These are phyloP conservation scores for Habroteleia sp. DNA, from an alignment of 2,888 invertebrate genomes.

Conservation along the genomic window DNA sequence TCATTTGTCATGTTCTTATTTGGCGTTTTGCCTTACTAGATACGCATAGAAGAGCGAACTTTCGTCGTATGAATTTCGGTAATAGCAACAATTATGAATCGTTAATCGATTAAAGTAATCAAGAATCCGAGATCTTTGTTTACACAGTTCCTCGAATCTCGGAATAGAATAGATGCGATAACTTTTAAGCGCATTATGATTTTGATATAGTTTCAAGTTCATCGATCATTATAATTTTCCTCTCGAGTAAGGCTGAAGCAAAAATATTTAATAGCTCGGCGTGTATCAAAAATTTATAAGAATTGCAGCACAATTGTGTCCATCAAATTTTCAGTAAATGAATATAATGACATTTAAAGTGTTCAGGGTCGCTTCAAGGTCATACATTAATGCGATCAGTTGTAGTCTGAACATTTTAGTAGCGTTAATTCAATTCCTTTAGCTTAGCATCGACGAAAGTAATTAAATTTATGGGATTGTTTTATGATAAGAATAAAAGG, in stretches of 20 bases:
- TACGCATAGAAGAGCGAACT: slow-evolving; percentile 17
- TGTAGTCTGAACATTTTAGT: slow-evolving; percentile 33
- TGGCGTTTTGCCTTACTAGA: slow-evolving; percentile 38
- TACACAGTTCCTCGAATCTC: slow-evolving; percentile 15
- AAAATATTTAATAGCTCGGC: slow-evolving; percentile 14
- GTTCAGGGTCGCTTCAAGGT: slow-evolving; percentile 21
- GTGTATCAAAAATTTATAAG: slow-evolving; percentile 22
- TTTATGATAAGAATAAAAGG: slow-evolving; percentile 7
- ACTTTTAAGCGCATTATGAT: slow-evolving; percentile 54
- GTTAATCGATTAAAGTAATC: slow-evolving; percentile 39
- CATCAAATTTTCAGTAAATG: slow-evolving; percentile 43
- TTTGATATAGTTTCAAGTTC: slow-evolving; percentile 41
- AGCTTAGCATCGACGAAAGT: slow-evolving; percentile 15
- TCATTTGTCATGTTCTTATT: slow-evolving; percentile 44
- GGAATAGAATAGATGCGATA: slow-evolving; percentile 21
- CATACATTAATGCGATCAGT: slow-evolving; percentile 23
- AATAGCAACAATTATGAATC: slow-evolving; percentile 26
- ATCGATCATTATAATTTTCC: slow-evolving; percentile 8
- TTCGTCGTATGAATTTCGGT: slow-evolving; percentile 16
- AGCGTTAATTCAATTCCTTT: slow-evolving; percentile 21
- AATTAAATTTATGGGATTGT: slow-evolving; percentile 20
- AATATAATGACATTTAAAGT: slow-evolving; percentile 26
- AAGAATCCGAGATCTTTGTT: slow-evolving; percentile 30
- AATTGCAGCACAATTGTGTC: neutral
- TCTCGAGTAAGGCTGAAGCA: neutral